phyloP scores from a whole-genome alignment of 2,797 vertebrate species.

The Mormyrus proboscirostris region DNA sequence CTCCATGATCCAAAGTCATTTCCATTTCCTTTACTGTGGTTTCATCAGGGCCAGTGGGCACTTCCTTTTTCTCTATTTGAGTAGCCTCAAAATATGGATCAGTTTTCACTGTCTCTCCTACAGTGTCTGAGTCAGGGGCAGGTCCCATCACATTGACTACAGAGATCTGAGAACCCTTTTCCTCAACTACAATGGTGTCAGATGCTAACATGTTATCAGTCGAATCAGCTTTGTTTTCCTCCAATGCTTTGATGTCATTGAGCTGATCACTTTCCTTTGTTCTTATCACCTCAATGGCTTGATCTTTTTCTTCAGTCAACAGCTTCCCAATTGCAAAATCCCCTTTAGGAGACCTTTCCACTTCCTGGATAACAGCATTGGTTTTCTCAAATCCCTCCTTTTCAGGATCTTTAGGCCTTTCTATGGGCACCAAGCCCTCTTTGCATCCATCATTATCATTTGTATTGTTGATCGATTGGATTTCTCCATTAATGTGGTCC shows the following conservation, averaged over 20 bases:
- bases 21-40: background rate
- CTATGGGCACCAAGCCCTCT: slow-evolving; percentile 13
- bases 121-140: background rate
- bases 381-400: background rate
- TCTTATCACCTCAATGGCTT: background rate
- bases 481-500: slow-evolving; percentile 79
- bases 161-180: background rate
- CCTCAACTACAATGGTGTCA: background rate
- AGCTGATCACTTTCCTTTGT: background rate
- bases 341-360: background rate
- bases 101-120: background rate
- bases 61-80: background rate
- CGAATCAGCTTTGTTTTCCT: background rate
- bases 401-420: slow-evolving; percentile 12
- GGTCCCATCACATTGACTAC: background rate
- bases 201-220: background rate
- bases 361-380: background rate
- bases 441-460: background rate
- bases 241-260: background rate
- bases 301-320: background rate
- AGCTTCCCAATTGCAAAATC: background rate
- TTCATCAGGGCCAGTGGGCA: background rate
- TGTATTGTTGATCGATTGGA: slow-evolving; percentile 40
- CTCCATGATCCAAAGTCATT: background rate
- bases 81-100: background rate